Evolutionary conservation across 37 sponge, comb jelly and placozoan species (phyloP).

Genomic region (Ianthella basta): DNA sequence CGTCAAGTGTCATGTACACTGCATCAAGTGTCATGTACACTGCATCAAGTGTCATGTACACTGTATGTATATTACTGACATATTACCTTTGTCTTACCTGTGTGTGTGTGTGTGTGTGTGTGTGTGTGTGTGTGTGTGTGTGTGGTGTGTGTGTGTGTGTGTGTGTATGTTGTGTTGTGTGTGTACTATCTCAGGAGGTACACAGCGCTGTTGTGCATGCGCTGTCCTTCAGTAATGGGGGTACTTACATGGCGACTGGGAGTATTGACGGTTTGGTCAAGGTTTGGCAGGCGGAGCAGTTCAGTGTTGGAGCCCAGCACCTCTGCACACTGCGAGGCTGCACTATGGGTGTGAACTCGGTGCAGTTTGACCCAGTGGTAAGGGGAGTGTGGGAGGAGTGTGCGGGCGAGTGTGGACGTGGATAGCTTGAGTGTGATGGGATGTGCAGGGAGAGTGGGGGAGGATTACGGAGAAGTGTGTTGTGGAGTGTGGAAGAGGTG

Average conservation of each 20-base stretch:
- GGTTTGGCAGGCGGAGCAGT: background rate
- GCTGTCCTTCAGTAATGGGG: conserved; percentile 5
- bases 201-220: conserved; percentile 2
- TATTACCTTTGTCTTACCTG: no score
- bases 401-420: no score
- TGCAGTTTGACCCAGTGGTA: conserved; percentile 20
- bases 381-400: no score
- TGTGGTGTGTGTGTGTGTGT: conserved; percentile 27
- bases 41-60: no score
- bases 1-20: no score
- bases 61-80: no score
- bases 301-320: background rate
- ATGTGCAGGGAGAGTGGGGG: no score
- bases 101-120: conserved; percentile 37
- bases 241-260: conserved; percentile 19
- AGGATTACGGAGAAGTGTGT: no score
- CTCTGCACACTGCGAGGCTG: conserved; percentile 19
- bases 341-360: background rate
- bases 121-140: conserved; percentile 43
- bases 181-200: background rate
- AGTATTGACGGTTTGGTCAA: background rate
- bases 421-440: no score
- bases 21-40: no score
- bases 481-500: no score
- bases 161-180: background rate